These are phyloP conservation scores for Bicyclus anynana DNA, from an alignment of 1,140 invertebrate genomes.

Conservation along the genomic window DNA sequence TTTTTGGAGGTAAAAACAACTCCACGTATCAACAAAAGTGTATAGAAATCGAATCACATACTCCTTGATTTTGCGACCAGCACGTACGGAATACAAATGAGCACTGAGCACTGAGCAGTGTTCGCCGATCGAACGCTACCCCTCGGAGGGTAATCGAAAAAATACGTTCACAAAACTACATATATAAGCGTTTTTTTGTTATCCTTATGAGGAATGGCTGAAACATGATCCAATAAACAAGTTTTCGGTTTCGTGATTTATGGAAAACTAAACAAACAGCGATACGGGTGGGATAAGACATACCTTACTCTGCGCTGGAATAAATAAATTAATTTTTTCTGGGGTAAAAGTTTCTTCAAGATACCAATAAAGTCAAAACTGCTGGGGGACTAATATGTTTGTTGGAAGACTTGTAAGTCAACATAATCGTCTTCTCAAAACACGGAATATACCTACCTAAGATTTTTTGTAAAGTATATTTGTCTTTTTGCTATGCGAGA, in stretches of 20 bases:
- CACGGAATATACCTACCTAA: too few relatives aligned
- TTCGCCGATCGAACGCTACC: slow-evolving; percentile 36
- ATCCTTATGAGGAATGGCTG: slow-evolving; percentile 20
- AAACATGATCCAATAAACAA: slow-evolving; percentile 25
- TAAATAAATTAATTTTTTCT: too few relatives aligned
- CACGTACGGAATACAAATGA: slow-evolving; percentile 58
- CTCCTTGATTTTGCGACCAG: slow-evolving; percentile 71
- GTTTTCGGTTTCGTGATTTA: slow-evolving; percentile 19
- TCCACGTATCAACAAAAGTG: slow-evolving; percentile 39
- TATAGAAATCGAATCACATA: slow-evolving; percentile 74
- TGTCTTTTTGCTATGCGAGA: too few relatives aligned
- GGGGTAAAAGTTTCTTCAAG: too few relatives aligned
- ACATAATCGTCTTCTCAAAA: too few relatives aligned
- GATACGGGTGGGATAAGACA: not conserved
- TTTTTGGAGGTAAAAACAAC: slow-evolving; percentile 24
- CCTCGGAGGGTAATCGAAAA: slow-evolving; percentile 32
- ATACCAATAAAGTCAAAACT: too few relatives aligned
- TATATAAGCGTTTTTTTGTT: slow-evolving; percentile 20
- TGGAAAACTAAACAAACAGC: slow-evolving; percentile 3
- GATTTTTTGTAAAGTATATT: too few relatives aligned
- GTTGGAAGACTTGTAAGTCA: too few relatives aligned
- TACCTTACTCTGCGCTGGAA: too few relatives aligned
- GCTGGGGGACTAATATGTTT: too few relatives aligned
- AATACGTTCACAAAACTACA: slow-evolving; percentile 29
- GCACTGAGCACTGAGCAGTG: slow-evolving; percentile 32